phyloP scores from a whole-genome alignment of 2,797 vertebrate species.

The Sternarchorhynchus goeldii region DNA sequence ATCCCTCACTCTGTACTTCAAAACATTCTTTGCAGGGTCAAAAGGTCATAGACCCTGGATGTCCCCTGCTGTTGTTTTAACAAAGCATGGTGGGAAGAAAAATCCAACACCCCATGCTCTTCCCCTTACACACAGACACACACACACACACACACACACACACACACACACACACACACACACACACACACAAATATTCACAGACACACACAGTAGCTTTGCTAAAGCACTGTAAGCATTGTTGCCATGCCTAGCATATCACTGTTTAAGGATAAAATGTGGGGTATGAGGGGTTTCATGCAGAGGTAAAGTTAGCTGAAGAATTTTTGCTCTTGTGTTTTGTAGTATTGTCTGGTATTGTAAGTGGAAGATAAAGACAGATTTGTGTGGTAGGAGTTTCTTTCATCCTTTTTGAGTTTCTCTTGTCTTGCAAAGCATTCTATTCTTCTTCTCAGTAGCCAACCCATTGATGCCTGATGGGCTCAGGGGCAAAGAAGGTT shows the following conservation, averaged over 20 bases:
- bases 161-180: conserved; percentile 17
- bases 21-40: conserved; percentile 64
- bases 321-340: not conserved
- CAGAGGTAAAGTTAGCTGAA: not conserved
- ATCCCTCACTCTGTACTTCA: conserved; percentile 29
- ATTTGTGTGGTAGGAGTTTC: conserved; percentile 10
- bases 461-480: conserved; percentile 63
- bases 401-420: conserved; percentile 51
- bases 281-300: not conserved
- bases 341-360: conserved; percentile 5
- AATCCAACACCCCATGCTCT: conserved; percentile 45
- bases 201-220: conserved; percentile 16
- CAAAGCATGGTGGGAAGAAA: conserved; percentile 53
- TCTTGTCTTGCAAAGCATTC: conserved; percentile 68
- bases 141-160: conserved; percentile 8
- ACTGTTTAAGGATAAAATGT: conserved; percentile 15
- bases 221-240: not conserved
- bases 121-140: conserved; percentile 8
- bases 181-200: conserved; percentile 11
- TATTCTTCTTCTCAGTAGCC: conserved; percentile 61
- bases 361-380: conserved; percentile 15
- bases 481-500: conserved; percentile 62
- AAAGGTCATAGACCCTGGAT: conserved; percentile 61
- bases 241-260: conserved; percentile 24
- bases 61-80: conserved; percentile 60